phyloP scores from a whole-genome alignment of 2,113 vertebrate species.

The Balaeniceps rex region DNA sequence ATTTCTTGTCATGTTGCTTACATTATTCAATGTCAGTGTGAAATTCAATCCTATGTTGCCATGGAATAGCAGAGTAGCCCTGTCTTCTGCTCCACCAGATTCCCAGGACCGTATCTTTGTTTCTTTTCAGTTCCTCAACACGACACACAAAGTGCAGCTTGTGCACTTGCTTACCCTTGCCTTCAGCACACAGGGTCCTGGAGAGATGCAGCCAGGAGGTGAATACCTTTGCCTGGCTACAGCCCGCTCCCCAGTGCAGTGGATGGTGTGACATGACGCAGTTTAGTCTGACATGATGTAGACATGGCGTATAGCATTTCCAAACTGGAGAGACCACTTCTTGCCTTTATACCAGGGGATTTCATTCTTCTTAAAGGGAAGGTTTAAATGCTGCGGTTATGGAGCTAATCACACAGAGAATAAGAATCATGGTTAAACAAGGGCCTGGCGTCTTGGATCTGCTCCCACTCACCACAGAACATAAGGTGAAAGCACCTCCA shows the following conservation, averaged over 20 bases:
- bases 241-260: not conserved
- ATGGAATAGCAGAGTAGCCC: not conserved
- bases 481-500: not conserved
- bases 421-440: not conserved
- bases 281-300: not conserved
- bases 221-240: not conserved
- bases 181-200: not conserved
- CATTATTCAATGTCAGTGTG: not conserved
- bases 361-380: not conserved
- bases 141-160: not conserved
- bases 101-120: not conserved
- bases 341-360: not conserved
- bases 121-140: not conserved
- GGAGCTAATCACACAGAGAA: not conserved
- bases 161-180: not conserved
- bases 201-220: not conserved
- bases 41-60: not conserved
- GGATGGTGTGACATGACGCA: not conserved
- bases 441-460: not conserved
- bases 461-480: not conserved
- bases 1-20: rapidly evolving
- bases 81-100: not conserved
- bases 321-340: not conserved
- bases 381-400: not conserved
- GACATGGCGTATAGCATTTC: not conserved